phyloP scores from a whole-genome alignment of 1,140 invertebrate species.

The Drosophila paulistorum region DNA sequence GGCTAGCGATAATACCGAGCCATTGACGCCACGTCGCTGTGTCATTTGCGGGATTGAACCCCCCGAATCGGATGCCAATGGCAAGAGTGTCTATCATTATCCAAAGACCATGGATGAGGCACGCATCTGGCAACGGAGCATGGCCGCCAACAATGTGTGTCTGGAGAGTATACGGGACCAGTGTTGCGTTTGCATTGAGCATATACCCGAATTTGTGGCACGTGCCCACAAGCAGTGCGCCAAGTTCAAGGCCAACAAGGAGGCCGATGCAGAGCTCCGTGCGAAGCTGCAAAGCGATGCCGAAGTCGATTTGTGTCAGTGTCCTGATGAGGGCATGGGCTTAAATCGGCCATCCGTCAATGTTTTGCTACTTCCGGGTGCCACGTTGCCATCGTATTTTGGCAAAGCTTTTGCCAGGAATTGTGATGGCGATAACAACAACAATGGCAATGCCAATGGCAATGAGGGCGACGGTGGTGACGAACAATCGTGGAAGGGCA shows the following conservation, averaged over 20 bases:
- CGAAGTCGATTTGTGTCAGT: slow-evolving; percentile 8
- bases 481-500: background rate
- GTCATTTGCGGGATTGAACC: slow-evolving; percentile 57
- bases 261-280: background rate
- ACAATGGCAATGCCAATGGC: background rate
- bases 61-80: slow-evolving; percentile 1
- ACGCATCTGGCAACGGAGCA: slow-evolving; percentile 58
- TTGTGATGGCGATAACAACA: background rate
- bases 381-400: slow-evolving; percentile 38
- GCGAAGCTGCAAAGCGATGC: background rate
- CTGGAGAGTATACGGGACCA: slow-evolving; percentile 39
- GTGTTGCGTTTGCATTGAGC: slow-evolving; percentile 65
- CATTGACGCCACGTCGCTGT: slow-evolving; percentile 42
- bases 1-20: background rate
- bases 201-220: slow-evolving; percentile 64
- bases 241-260: background rate
- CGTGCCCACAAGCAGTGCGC: slow-evolving; percentile 43
- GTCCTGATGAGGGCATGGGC: slow-evolving; percentile 17
- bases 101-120: slow-evolving; percentile 58
- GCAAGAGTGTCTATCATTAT: slow-evolving; percentile 45
- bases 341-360: slow-evolving; percentile 31
- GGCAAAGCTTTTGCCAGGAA: slow-evolving; percentile 12
- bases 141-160: slow-evolving; percentile 39
- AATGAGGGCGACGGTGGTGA: background rate
- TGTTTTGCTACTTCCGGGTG: slow-evolving; percentile 58